A percentile compares a stretch with the other conserved stretches of the same genome.
These are phyloP conservation scores for Brachyhypopomus occidentalis DNA, from an alignment of 2,113 vertebrate genomes.

Conservation along the genomic window DNA sequence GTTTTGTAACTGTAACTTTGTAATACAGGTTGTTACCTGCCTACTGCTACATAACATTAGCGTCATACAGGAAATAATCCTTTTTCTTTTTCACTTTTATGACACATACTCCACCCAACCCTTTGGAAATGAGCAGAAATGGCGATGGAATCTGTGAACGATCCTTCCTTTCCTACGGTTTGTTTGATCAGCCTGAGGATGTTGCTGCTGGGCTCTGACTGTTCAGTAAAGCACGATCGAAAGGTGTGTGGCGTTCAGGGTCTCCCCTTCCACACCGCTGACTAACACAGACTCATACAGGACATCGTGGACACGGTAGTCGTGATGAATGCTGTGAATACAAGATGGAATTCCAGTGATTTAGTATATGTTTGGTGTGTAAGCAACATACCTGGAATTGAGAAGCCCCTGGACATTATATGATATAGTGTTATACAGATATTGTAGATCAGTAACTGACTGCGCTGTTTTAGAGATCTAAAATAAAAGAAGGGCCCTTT, in stretches of 20 bases:
- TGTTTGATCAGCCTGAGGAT: slow-evolving; percentile 16
- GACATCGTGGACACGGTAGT: not conserved
- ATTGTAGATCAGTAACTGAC: not conserved
- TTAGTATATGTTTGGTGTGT: slow-evolving; percentile 19
- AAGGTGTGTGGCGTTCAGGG: slow-evolving; percentile 16
- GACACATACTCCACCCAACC: not conserved
- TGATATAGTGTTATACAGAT: not conserved
- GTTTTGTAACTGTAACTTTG: slow-evolving; percentile 11
- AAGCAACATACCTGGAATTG: not conserved
- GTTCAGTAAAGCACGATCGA: not conserved
- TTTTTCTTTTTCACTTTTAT: not conserved
- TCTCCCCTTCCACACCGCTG: not conserved
- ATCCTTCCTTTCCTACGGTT: slow-evolving; percentile 6
- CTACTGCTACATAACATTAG: not conserved
- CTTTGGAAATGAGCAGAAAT: slow-evolving; percentile 13
- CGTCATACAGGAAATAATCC: not conserved
- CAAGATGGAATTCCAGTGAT: not conserved
- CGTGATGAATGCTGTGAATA: too few species aligned
- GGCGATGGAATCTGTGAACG: not conserved
- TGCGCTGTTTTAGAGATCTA: not conserved
- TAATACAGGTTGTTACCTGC: slow-evolving; percentile 29
- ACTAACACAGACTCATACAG: not conserved
- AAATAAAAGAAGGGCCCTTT: not conserved
- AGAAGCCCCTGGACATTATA: not conserved
- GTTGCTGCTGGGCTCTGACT: slow-evolving; percentile 9